Evolutionary conservation across 2,113 vertebrate genomes (phyloP).

Genomic region (Chiloscyllium plagiosum): DNA sequence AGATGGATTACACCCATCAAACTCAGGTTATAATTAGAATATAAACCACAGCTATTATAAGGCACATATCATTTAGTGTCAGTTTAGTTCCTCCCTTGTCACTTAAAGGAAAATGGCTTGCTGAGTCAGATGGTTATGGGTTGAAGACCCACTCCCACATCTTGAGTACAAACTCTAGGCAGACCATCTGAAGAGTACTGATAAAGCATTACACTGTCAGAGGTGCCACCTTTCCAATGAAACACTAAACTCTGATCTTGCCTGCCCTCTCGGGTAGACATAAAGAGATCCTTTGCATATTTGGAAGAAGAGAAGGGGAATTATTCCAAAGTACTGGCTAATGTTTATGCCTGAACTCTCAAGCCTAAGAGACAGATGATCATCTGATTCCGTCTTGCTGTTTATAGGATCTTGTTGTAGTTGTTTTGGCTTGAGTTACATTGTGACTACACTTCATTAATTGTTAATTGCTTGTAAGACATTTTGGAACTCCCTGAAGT

Average conservation of each 20-base stretch:
- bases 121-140: neutral
- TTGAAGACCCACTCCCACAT: neutral
- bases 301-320: neutral
- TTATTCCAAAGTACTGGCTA: neutral
- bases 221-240: neutral
- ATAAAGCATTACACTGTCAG: neutral
- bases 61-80: conserved; percentile 25
- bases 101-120: neutral
- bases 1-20: neutral
- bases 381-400: neutral
- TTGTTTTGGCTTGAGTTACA: neutral
- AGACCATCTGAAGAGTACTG: neutral
- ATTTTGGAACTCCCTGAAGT: neutral
- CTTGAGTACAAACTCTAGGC: neutral
- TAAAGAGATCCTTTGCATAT: neutral
- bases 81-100: conserved; percentile 29
- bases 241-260: neutral
- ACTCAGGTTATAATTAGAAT: neutral
- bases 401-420: neutral
- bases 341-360: neutral
- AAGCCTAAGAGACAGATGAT: neutral
- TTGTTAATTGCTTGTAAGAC: neutral
- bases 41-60: conserved; percentile 22
- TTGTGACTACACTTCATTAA: neutral
- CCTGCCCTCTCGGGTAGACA: no score